A percentile compares a stretch with the other conserved stretches of the same genome.
phyloP scores from a whole-genome alignment of 2,888 invertebrate genomes.

The Aethes cnicana region DNA sequence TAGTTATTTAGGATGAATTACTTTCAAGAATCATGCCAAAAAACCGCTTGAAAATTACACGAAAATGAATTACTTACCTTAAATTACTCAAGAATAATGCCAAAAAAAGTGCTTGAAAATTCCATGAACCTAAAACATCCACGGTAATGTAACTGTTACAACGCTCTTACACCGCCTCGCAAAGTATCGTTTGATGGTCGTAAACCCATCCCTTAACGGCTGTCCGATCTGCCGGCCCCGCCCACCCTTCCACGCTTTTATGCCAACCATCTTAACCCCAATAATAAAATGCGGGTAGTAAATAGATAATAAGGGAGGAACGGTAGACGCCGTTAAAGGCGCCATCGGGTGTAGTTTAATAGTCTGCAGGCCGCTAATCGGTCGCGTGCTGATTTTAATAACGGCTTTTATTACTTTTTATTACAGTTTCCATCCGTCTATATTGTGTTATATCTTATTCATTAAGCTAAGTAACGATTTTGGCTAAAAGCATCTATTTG shows the following conservation, averaged over 20 bases:
- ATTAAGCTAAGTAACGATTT: too few species aligned
- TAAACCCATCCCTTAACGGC: constrained; percentile 80
- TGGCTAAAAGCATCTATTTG: too few species aligned
- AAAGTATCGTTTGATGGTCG: constrained; percentile 81
- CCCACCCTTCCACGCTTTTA: constrained; percentile 48
- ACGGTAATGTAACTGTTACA: constrained; percentile 6
- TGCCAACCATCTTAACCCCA: constrained; percentile 73
- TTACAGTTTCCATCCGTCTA: too few species aligned
- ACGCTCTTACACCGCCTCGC: constrained; percentile 58
- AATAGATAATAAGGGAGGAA: constrained; percentile 80
- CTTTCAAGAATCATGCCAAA: too few species aligned
- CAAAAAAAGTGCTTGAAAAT: too few species aligned
- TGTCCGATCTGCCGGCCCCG: constrained; percentile 70
- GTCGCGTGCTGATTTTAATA: constrained; percentile 62
- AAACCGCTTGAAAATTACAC: too few species aligned
- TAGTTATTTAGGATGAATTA: too few species aligned
- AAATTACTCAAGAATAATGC: too few species aligned
- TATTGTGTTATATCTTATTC: too few species aligned
- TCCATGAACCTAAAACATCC: too few species aligned
- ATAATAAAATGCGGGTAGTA: constrained; percentile 82
- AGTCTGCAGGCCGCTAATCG: constrained; percentile 67
- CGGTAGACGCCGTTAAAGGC: constrained; percentile 74
- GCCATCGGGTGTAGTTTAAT: constrained; percentile 65
- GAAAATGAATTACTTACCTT: too few species aligned
- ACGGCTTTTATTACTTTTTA: constrained; percentile 50